These are phyloP conservation scores for Mylabris phalerata DNA, from an alignment of 1,140 invertebrate species.

Conservation along the genomic window DNA sequence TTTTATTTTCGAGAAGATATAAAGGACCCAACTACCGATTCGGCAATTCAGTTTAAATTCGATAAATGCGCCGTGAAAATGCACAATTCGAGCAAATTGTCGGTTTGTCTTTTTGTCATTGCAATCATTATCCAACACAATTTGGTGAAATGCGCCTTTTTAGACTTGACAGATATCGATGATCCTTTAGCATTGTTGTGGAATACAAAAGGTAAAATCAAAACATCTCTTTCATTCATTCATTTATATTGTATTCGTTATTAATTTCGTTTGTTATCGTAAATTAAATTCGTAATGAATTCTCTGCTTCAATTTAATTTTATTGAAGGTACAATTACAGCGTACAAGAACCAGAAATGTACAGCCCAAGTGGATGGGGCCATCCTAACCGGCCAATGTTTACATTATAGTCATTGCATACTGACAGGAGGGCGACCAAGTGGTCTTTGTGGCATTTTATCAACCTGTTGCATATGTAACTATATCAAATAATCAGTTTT, in stretches of 20 bases:
- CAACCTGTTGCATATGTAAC: conserved; percentile 35
- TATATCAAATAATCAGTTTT: not conserved
- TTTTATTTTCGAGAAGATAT: too few species aligned
- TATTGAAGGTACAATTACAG: conserved; percentile 6
- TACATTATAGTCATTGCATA: conserved; percentile 25
- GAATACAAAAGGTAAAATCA: conserved; percentile 28
- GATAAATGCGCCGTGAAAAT: too few species aligned
- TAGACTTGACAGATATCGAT: conserved; percentile 33
- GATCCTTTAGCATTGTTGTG: conserved; percentile 33
- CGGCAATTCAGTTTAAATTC: too few species aligned
- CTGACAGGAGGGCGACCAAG: conserved; percentile 23
- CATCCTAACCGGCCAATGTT: conserved; percentile 19
- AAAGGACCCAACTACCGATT: too few species aligned
- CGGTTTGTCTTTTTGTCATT: not conserved
- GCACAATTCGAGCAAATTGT: not conserved
- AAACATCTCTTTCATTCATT: too few species aligned
- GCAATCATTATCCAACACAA: not conserved
- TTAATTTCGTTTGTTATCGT: not conserved
- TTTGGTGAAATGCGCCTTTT: conserved; percentile 21
- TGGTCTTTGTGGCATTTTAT: conserved; percentile 27
- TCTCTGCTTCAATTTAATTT: not conserved
- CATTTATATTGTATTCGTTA: not conserved
- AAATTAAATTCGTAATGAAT: not conserved
- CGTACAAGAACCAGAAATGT: not conserved
- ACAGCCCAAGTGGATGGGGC: conserved; percentile 2